Evolutionary conservation across 2,797 vertebrate species (phyloP), one percentile per base, ranked within the genome.

Genomic region (Glossophaga mutica): DNA sequence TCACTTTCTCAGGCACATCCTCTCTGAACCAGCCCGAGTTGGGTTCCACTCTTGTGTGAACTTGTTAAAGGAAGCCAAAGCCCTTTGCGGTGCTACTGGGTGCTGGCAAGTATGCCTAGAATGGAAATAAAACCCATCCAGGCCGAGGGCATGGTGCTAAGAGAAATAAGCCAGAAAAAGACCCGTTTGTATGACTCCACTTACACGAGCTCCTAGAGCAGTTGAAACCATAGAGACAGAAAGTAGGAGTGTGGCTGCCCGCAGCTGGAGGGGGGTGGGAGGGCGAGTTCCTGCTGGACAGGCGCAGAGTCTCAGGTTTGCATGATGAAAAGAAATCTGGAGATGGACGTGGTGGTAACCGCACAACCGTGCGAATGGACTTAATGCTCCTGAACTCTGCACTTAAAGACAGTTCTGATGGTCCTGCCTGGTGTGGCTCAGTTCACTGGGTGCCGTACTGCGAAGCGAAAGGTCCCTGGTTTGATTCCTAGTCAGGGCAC

Each of bases 311-410:
- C 44, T 42, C 6, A 8, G 9, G 34, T 67, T 67, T 73, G 15
- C 34, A 59, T 24, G n/a, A 42, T 12, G 52, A 11, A 22, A 21
- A 82, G 82, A 24, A 6, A 57, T 55, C 46, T 85, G 39, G 26
- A 34, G 83, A 9, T 29, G 19, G 76, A 0, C 19, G 52, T 24
- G 44, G 10, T 9, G 12, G 5, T 0, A 14, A 29, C 9, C 10
- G 2, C 24, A 24, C 32, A 3, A 6, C 29, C 3, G 0, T 29
- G 34, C 5, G 15, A 39, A 62, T 57, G 55, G 1, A 0, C 50
- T 68, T 70, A 10, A 7, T 44, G 32, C 26, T 32, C 44, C 26
- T 9, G 22, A 65, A 14, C 15, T 29, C 9, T 44, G 2, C 42
- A 19, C n/a, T 42, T 24, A 9, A 11, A 70, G 22, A 24, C 24